Base-by-base conservation (phyloP, 2,888 invertebrate genomes). In the Aphelenchoides bicaudatus region DNA sequence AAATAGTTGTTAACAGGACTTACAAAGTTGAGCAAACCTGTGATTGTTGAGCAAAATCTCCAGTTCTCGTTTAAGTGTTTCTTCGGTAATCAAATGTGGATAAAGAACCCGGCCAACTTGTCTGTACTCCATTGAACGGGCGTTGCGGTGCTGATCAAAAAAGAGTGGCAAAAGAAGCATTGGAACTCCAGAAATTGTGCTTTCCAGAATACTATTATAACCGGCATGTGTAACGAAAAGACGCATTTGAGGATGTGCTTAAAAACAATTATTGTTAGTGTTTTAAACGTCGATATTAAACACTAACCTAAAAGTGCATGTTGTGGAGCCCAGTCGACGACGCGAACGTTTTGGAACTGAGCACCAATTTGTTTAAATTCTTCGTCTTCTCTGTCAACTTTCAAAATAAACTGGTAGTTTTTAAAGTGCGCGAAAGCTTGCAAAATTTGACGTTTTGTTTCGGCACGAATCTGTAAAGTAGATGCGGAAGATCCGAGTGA, bases 161-260 rank as follows among this genome's bases (percentile, higher is more conserved):
- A 75, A 77, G 39, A 75, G 58, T 5, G 76, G 76, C 23, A 77
- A 64, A 29, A 69, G 64, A 10, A 77, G 62, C 6, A 73, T 62
- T 0, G 76, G 76, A 21, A 75, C 71, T 13, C 66, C 73, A 8
- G 65, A 66, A 31, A 72, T 66, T 1, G 71, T 66, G 2, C 73
- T 65, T 56, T 76, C 76, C 13, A 75, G 56, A 6, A 77, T 51
- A 19, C 72, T 71, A 51, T 76, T 76, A 57, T 73, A 62, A 23
- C 76, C 76, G 10, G 73, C 72, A 54, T 76, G 76, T 63, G 71
- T 70, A 23, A 76, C 67, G 56, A 76, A 76, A 16, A 75, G 62
- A 16, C 65, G 61, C 8, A 74, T 49, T 6, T 68, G 56, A 5
- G 74, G 73, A 61, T 76, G 74, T 30, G 66, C 63, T 23, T 68